Conservation (phyloP, 2,888 invertebrate species). For the Mellilla xanthometata region DNA sequence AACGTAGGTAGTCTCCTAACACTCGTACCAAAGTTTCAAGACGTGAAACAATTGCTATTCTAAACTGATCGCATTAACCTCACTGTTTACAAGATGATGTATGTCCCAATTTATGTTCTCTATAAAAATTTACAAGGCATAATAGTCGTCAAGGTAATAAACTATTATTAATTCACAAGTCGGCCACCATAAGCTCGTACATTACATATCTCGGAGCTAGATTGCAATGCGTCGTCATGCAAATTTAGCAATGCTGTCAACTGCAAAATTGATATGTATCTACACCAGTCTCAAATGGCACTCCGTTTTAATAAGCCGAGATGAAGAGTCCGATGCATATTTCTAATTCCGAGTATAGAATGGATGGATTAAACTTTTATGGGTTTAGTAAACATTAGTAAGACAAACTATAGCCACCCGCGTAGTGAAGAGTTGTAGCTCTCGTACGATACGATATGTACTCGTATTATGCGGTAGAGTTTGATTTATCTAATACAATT, state of each 20-base stretch:
- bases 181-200: slow-evolving; percentile 30
- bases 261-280: slow-evolving; percentile 60
- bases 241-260: slow-evolving; percentile 59
- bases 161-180: slow-evolving; percentile 45
- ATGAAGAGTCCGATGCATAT: slow-evolving; percentile 37
- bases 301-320: slow-evolving; percentile 53
- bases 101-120: slow-evolving; percentile 30
- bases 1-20: no score
- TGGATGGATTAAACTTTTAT: slow-evolving; percentile 14
- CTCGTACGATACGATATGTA: no score
- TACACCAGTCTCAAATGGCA: slow-evolving; percentile 45
- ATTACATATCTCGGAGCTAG: slow-evolving; percentile 32
- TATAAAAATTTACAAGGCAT: slow-evolving; percentile 29
- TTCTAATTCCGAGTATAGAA: slow-evolving; percentile 36
- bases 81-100: slow-evolving; percentile 13
- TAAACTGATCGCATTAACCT: slow-evolving; percentile 5
- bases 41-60: neutral
- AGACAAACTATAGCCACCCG: no score
- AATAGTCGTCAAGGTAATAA: slow-evolving; percentile 34
- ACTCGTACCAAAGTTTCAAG: no score
- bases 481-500: no score
- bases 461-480: no score
- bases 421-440: no score
- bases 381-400: slow-evolving; percentile 21
- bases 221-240: slow-evolving; percentile 55